Conservation (phyloP, 2,113 vertebrate species). For the Nycticryphes semicollaris region DNA sequence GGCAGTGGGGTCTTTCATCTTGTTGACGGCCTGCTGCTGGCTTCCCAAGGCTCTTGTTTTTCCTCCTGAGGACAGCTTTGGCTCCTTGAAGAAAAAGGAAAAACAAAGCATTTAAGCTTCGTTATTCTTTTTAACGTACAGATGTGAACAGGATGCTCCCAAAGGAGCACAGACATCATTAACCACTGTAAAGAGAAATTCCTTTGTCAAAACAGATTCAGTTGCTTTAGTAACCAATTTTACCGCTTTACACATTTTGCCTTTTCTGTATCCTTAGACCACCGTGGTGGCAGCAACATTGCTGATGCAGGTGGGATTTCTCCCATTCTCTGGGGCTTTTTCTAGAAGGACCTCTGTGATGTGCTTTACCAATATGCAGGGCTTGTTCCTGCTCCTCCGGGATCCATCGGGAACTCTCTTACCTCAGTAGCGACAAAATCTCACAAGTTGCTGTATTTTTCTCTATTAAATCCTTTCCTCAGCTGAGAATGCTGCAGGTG, state of each 20-base stretch:
- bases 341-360: background rate
- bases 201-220: background rate
- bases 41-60: background rate
- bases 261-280: background rate
- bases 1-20: background rate
- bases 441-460: background rate
- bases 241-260: background rate
- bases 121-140: background rate
- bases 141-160: background rate
- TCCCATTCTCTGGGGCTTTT: background rate
- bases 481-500: background rate
- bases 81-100: background rate
- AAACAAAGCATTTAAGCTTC: background rate
- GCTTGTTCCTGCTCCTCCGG: background rate
- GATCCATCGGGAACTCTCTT: background rate
- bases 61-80: background rate
- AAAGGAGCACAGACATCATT: background rate
- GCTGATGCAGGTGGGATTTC: background rate
- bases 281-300: background rate
- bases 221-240: background rate
- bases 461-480: background rate
- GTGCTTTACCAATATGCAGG: rapidly evolving
- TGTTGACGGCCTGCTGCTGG: background rate
- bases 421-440: background rate
- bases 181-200: background rate